Conservation (phyloP, 2,113 vertebrate species). For the Perccottus glenii region DNA sequence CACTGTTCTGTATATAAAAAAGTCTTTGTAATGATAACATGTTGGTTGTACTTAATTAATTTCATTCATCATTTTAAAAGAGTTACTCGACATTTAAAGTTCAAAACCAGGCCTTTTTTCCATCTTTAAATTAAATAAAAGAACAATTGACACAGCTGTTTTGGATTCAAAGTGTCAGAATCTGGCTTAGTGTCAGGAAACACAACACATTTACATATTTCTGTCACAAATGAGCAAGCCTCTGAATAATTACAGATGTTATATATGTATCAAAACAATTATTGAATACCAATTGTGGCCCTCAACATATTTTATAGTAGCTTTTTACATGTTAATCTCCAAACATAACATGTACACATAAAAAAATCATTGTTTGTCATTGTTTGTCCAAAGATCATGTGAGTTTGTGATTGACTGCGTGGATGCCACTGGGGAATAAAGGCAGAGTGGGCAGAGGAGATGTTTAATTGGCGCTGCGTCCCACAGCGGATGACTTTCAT, state of each 20-base stretch:
- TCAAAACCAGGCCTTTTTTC: background rate
- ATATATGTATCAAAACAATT: background rate
- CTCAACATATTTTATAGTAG: background rate
- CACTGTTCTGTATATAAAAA: too few species aligned
- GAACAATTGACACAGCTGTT: background rate
- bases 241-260: constrained; percentile 6
- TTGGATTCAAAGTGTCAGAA: constrained; percentile 27
- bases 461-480: constrained; percentile 50
- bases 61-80: too few species aligned
- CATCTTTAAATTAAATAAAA: background rate
- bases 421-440: constrained; percentile 22
- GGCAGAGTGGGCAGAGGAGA: constrained; percentile 10
- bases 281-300: background rate
- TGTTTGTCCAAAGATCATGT: background rate
- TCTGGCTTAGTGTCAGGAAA: constrained; percentile 17
- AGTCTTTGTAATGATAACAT: too few species aligned
- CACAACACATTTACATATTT: constrained; percentile 54
- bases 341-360: background rate
- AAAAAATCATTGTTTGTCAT: background rate
- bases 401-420: constrained; percentile 17
- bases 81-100: background rate
- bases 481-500: constrained; percentile 35
- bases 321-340: background rate
- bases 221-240: constrained; percentile 21
- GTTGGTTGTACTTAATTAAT: too few species aligned